These are phyloP conservation scores for Cistogaster globosa DNA, from an alignment of 2,888 invertebrate genomes.

Conservation along the genomic window DNA sequence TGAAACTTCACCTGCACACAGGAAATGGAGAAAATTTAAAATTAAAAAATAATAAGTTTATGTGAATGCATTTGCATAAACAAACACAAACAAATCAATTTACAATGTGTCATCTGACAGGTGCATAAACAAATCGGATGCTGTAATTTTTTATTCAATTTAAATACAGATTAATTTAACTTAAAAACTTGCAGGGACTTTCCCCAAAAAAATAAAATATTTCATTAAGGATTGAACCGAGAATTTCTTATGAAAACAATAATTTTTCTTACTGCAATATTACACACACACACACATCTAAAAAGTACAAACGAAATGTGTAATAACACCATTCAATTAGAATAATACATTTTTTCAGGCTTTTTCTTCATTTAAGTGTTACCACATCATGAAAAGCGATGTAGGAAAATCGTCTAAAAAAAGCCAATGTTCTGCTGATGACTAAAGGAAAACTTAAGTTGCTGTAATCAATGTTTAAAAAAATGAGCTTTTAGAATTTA, in stretches of 20 bases:
- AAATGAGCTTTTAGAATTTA: too few relatives aligned
- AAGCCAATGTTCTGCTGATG: too few relatives aligned
- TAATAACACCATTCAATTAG: too few relatives aligned
- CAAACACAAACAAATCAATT: background rate
- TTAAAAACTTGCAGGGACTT: constrained; percentile 27
- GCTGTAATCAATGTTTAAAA: too few relatives aligned
- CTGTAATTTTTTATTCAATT: constrained; percentile 6
- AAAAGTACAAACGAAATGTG: background rate
- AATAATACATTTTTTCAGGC: too few relatives aligned
- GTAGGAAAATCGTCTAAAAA: too few relatives aligned
- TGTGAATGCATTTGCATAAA: background rate
- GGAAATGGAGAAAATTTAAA: constrained; percentile 13
- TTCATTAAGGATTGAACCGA: background rate
- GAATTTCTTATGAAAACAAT: background rate
- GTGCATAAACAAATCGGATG: background rate
- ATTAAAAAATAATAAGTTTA: constrained; percentile 7
- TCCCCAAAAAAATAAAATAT: constrained; percentile 13
- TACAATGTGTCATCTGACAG: constrained; percentile 46
- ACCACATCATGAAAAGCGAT: too few relatives aligned
- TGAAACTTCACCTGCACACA: constrained; percentile 1
- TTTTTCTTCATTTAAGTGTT: too few relatives aligned
- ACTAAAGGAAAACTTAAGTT: too few relatives aligned
- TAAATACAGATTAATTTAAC: background rate
- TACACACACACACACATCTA: constrained; percentile 26
- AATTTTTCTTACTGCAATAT: background rate